Evolutionary conservation across 2,888 invertebrate genomes (phyloP).

Genomic region (Gerris lacustris): DNA sequence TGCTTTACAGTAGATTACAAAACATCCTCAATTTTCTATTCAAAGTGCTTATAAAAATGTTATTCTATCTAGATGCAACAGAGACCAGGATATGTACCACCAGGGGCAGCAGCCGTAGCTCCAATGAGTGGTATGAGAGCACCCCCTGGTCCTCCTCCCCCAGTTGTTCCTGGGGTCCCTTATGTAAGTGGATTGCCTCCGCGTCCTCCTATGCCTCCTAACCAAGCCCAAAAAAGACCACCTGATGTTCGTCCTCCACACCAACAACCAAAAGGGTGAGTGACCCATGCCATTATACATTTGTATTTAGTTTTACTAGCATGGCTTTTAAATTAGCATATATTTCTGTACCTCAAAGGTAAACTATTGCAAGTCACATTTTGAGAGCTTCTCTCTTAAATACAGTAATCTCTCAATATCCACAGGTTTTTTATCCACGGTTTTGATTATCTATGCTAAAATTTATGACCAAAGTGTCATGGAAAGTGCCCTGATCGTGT

Average conservation of each 20-base stretch:
- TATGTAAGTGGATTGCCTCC: too few species aligned
- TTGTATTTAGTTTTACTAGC: background rate
- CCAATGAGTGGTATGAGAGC: slow-evolving; percentile 42
- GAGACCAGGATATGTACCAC: slow-evolving; percentile 56
- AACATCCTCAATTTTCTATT: background rate
- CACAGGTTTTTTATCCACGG: slow-evolving; percentile 28
- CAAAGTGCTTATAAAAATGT: too few species aligned
- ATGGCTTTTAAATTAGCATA: too few species aligned
- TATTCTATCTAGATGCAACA: slow-evolving; percentile 39
- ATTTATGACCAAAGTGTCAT: too few species aligned
- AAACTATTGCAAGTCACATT: background rate
- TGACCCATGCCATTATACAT: slow-evolving; percentile 12
- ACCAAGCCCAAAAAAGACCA: slow-evolving; percentile 28
- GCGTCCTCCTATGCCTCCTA: slow-evolving; percentile 37
- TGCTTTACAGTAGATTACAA: background rate
- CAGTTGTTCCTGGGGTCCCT: slow-evolving; percentile 46
- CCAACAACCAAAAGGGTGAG: slow-evolving; percentile 42
- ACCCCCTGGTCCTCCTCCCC: slow-evolving; percentile 43
- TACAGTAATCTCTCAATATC: background rate
- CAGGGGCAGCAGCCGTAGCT: slow-evolving; percentile 38
- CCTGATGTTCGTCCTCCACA: slow-evolving; percentile 38
- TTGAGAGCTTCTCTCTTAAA: background rate
- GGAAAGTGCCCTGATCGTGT: too few species aligned
- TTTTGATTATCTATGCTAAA: too few species aligned
- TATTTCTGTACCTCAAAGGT: too few species aligned